Conservation (phyloP, 64 coral and sea anemone genomes). For the Montipora efflorescens region DNA sequence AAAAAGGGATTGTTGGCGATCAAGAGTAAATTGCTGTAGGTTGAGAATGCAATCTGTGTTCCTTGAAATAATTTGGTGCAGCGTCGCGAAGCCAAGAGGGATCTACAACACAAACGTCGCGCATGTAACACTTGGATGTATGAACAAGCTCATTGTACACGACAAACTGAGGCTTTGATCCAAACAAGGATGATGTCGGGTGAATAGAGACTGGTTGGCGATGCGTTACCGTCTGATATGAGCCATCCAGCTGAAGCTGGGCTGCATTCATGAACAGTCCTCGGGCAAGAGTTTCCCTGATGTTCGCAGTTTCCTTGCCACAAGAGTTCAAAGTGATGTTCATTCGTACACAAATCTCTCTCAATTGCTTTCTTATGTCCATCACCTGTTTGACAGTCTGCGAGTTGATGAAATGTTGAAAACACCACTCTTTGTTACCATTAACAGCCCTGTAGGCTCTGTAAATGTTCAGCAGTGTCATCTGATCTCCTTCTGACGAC, state of each 20-base stretch:
- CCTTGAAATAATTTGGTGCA: slow-evolving; percentile 87
- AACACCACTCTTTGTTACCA: slow-evolving; percentile 90
- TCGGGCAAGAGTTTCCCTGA: slow-evolving; percentile 76
- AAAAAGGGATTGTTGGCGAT: not conserved
- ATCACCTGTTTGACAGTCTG: slow-evolving; percentile 85
- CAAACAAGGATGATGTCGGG: slow-evolving; percentile 86
- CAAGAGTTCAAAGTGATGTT: slow-evolving; percentile 80
- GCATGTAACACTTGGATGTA: slow-evolving; percentile 98
- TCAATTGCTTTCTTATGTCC: slow-evolving; percentile 92
- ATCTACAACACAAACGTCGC: slow-evolving; percentile 83
- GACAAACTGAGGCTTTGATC: slow-evolving; percentile 85
- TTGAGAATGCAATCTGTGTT: slow-evolving; percentile 79
- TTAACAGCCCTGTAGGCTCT: slow-evolving; percentile 81
- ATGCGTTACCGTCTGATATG: slow-evolving; percentile 80
- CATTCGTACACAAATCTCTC: slow-evolving; percentile 87
- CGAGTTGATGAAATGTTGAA: slow-evolving; percentile 91
- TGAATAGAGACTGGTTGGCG: slow-evolving; percentile 77
- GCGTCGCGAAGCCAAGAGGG: slow-evolving; percentile 84
- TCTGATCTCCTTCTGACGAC: slow-evolving; percentile 95
- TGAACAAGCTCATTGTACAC: slow-evolving; percentile 94
- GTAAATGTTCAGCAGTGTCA: slow-evolving; percentile 95
- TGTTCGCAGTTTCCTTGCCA: slow-evolving; percentile 80
- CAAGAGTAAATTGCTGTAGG: slow-evolving; percentile 70
- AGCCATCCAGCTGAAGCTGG: slow-evolving; percentile 87
- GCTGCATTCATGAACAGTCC: slow-evolving; percentile 97